phyloP scores from a whole-genome alignment of 2,888 invertebrate genomes.

The Strigamia maritima region DNA sequence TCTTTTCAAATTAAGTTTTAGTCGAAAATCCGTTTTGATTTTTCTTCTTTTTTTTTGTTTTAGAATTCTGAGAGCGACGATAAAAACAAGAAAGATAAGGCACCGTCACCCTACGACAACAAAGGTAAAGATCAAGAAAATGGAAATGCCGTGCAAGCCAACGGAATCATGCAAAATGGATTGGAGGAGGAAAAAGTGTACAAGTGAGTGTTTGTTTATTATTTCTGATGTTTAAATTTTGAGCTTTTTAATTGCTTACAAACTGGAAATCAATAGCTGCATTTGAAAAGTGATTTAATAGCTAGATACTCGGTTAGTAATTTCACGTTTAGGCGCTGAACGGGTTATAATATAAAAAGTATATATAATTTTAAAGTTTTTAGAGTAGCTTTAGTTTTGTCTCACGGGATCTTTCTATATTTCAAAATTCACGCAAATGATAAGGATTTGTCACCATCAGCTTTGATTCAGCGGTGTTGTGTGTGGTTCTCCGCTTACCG shows the following conservation, averaged over 20 bases:
- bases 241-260: background rate
- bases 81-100: conserved; percentile 59
- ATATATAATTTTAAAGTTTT: too few species aligned
- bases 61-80: conserved; percentile 46
- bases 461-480: too few species aligned
- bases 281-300: too few species aligned
- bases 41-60: background rate
- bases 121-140: conserved; percentile 41
- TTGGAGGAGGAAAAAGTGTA: conserved; percentile 78
- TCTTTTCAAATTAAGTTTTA: background rate
- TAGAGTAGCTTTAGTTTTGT: too few species aligned
- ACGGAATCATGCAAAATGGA: conserved; percentile 64
- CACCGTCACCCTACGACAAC: conserved; percentile 60
- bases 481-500: too few species aligned
- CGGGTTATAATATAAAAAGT: too few species aligned
- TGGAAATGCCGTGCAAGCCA: conserved; percentile 52
- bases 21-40: background rate
- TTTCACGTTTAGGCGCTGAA: background rate
- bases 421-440: too few species aligned
- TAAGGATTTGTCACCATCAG: too few species aligned
- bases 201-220: conserved; percentile 65
- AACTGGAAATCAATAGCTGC: background rate
- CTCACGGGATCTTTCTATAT: too few species aligned
- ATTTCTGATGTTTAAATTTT: background rate
- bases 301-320: background rate